phyloP scores from a whole-genome alignment of 2,888 invertebrate genomes.

The Tolmerus cingulatus region DNA sequence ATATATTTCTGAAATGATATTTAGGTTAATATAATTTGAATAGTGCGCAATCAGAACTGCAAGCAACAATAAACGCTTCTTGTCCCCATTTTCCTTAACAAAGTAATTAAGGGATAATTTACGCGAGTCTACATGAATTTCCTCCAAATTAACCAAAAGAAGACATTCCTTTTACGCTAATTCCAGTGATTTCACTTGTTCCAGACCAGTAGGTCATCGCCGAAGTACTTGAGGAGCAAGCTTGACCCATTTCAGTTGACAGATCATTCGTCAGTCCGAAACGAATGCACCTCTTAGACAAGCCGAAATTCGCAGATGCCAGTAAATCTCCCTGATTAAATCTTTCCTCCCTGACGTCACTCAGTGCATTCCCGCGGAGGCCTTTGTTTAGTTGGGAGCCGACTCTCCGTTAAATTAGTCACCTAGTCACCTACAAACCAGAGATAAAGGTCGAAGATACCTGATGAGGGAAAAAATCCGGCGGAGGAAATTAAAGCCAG shows the following conservation, averaged over 20 bases:
- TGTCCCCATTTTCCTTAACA: background rate
- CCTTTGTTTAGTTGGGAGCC: background rate
- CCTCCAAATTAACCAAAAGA: background rate
- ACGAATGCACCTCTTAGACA: constrained; percentile 7
- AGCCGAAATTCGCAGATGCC: background rate
- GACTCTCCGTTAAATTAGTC: background rate
- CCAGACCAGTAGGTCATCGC: background rate
- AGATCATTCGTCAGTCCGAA: background rate
- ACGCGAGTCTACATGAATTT: background rate
- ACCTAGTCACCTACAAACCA: constrained; percentile 10
- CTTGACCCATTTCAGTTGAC: background rate
- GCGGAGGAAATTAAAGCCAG: background rate
- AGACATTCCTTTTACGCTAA: background rate
- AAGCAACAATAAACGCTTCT: background rate
- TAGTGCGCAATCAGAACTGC: background rate
- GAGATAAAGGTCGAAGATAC: constrained; percentile 1
- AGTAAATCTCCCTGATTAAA: constrained; percentile 15
- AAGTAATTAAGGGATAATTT: background rate
- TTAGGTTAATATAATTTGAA: background rate
- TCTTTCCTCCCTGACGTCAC: background rate
- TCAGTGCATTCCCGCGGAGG: background rate
- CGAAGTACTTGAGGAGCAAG: background rate
- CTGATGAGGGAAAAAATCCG: background rate
- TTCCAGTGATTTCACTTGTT: background rate
- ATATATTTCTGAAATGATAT: too few relatives aligned